Evolutionary conservation across 2,113 vertebrate species (phyloP), one percentile per base, ranked within the genome.

Genomic region (Lagopus muta): DNA sequence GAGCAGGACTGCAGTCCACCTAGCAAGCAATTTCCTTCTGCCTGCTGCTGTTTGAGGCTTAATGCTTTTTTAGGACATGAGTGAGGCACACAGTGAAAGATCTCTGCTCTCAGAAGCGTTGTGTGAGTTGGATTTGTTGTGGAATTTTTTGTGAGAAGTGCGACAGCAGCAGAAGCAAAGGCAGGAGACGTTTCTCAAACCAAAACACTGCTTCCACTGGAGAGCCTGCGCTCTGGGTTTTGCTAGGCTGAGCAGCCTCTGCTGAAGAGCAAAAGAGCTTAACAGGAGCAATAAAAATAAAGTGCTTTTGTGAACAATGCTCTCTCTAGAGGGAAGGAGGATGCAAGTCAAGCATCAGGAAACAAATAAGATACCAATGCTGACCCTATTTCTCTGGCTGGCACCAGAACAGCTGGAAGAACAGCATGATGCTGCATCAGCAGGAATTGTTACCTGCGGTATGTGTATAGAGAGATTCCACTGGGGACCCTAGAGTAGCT

Each of bases 351-450:
- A 97, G 95, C 89, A 92, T 85, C 67, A 20, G 91, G 66, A 96
- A 95, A 95, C 82, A 96, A 96, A 97, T 94, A 94, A 94, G 95
- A 90, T 95, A 87, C 90, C 71, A 88, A 60, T 1, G 16, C 57
- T 96, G 95, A 96, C 95, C 92, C 90, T 88, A 1, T 95, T 95
- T 95, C 80, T 88, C 82, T 42, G 78, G 82, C 87, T 86, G 89
- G 87, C 80, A 92, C 55, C 48, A 34, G 75, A 96, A 86, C 97
- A 97, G 95, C 95, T 97, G 96, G 95, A 94, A 54, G 90, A 95
- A 38, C 89, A 90, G 92, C 87, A 12, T 5, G 74, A 1, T 78
- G 92, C 94, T 92, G 93, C 89, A 75, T 96, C 96, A 97, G 96
- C 95, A 96, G 76, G 73, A 93, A 42, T n/a, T 61, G 84, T 69